Evolutionary conservation across 2,113 vertebrate species (phyloP), one percentile per base, ranked within the genome.

Genomic region (Amblyornis subalaris): DNA sequence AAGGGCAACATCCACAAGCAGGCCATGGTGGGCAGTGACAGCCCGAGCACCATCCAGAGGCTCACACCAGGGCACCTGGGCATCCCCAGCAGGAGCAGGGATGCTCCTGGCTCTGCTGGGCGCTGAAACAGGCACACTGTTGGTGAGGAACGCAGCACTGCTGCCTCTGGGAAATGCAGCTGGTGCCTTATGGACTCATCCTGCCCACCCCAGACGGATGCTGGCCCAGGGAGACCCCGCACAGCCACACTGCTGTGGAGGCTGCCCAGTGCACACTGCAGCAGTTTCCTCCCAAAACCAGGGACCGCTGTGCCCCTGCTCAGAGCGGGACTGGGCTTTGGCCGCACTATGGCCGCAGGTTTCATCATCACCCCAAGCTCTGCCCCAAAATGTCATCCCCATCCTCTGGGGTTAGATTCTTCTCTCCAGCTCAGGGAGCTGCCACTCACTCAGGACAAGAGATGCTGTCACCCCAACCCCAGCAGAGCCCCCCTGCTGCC

Each of bases 341-440:
- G 3, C n/a, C 44, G 33, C 18, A 64, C 31, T 36, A 14, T 2
- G 1, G 55, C 38, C 64, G 45, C 0, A 0, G 24, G 44, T 21
- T 84, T 48, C 67, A 78, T 22, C 5, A 7, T 7, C 69, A 76
- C 10, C 4, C 16, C 31, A 21, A 58, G 22, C 8, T 62, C 67
- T 79, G 26, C 16, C 85, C 24, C 14, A 6, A 47, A 48, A 87
- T 29, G 23, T 35, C 7, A 70, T 62, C 24, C 23, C 28, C 17
- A n/a, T 26, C 25, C 13, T 44, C 45, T 35, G 69, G 3, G n/a
- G 25, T 64, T 28, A 44, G 26, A 55, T 44, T 26, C 12, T 1
- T 1, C 36, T 40, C 29, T 28, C 21, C 50, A 57, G 17, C 29
- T 47, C 7, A 6, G 53, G 71, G n/a, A 64, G 60, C 47, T 61